A percentile compares a stretch with the other conserved stretches of the same genome.
Evolutionary conservation across 2,113 vertebrate species (phyloP).

Genomic region (Theropithecus gelada): DNA sequence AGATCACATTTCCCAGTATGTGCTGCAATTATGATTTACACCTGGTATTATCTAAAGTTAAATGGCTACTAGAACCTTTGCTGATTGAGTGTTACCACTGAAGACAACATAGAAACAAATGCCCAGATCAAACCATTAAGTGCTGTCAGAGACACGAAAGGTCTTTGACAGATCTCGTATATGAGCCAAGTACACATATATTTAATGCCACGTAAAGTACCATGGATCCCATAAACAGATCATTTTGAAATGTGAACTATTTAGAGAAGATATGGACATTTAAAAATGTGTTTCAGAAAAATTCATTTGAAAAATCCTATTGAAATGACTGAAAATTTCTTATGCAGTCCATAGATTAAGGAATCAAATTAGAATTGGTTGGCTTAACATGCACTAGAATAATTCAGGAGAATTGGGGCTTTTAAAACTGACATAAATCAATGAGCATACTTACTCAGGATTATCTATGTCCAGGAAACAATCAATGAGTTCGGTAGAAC

Average conservation of each 20-base stretch:
- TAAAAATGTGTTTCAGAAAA: slow-evolving; percentile 59
- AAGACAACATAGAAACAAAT: slow-evolving; percentile 55
- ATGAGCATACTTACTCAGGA: slow-evolving; percentile 78
- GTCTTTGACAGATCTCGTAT: not conserved
- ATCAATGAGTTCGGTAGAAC: slow-evolving; percentile 78
- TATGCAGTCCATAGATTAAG: slow-evolving; percentile 51
- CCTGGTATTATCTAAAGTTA: slow-evolving; percentile 38
- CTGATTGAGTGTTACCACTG: slow-evolving; percentile 33
- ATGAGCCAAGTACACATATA: not conserved
- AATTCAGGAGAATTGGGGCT: slow-evolving; percentile 81
- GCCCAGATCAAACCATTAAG: slow-evolving; percentile 22
- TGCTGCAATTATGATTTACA: slow-evolving; percentile 42
- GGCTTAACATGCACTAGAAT: slow-evolving; percentile 77
- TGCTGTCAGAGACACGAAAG: slow-evolving; percentile 32
- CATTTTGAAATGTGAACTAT: slow-evolving; percentile 64
- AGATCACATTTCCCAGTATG: not conserved
- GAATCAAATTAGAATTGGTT: slow-evolving; percentile 78
- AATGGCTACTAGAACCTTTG: slow-evolving; percentile 35
- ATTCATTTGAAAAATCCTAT: slow-evolving; percentile 58
- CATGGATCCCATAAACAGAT: slow-evolving; percentile 40
- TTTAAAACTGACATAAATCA: slow-evolving; percentile 84
- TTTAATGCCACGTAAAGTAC: slow-evolving; percentile 47
- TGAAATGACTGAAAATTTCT: slow-evolving; percentile 68
- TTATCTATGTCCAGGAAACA: slow-evolving; percentile 83
- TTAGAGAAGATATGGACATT: slow-evolving; percentile 48